Evolutionary conservation across 2,797 vertebrate species (phyloP).

Genomic region (Mustela erminea): DNA sequence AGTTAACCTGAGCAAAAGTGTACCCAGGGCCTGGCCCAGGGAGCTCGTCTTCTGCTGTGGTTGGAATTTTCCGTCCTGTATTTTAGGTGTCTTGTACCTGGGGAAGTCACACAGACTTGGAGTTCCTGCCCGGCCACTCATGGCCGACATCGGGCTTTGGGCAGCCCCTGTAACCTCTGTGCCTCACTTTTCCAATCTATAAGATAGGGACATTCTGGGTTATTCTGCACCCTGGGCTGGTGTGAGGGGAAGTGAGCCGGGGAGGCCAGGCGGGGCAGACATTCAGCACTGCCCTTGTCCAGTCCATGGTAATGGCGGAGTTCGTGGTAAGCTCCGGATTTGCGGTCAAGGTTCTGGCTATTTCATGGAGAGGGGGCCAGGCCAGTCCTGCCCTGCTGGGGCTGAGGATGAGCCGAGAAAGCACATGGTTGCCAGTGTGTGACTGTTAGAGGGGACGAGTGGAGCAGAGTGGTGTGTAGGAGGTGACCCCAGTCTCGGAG

Average conservation of each 20-base stretch:
- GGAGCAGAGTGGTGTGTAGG: fast-evolving
- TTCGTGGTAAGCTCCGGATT: fast-evolving
- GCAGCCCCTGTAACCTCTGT: background rate
- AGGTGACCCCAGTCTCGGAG: background rate
- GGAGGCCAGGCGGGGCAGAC: background rate
- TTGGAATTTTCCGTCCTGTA: background rate
- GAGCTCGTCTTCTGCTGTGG: background rate
- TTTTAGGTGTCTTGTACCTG: background rate
- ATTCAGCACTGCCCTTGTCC: background rate
- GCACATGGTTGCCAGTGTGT: background rate
- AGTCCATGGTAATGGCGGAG: background rate
- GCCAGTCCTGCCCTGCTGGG: background rate
- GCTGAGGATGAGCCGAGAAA: background rate
- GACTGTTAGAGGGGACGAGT: background rate
- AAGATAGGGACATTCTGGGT: background rate
- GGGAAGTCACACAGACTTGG: background rate
- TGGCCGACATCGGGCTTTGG: background rate
- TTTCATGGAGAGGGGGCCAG: background rate
- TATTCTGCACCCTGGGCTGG: fast-evolving
- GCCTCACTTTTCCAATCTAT: background rate
- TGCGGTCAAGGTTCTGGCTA: background rate
- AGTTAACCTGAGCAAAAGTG: background rate
- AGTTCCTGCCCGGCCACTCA: background rate
- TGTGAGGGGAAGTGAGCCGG: background rate
- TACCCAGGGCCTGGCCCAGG: background rate